phyloP scores from a whole-genome alignment of 2,888 invertebrate species.

The Nesidiocoris tenuis region DNA sequence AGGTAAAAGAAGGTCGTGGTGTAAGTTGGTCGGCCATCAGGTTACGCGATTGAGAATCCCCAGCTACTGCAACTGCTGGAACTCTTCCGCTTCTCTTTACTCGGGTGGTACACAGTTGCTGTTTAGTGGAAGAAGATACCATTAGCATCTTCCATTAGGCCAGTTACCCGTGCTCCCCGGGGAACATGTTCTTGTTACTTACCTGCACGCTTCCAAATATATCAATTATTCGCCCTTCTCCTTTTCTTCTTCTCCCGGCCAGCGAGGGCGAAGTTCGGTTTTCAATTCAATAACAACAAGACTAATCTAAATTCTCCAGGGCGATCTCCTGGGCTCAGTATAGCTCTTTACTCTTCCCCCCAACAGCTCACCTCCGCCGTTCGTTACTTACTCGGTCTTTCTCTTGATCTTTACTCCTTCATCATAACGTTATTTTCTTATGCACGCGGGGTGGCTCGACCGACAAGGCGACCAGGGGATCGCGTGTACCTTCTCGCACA shows the following conservation, averaged over 20 bases:
- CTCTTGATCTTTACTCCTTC: background rate
- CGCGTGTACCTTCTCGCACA: background rate
- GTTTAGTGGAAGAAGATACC: constrained; percentile 2
- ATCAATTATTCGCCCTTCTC: constrained; percentile 8
- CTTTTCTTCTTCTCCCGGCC: too few relatives aligned
- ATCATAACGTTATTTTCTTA: background rate
- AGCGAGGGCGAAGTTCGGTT: too few relatives aligned
- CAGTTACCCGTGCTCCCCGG: constrained; percentile 21
- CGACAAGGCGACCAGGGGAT: too few relatives aligned
- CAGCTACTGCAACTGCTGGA: background rate
- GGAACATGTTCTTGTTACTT: constrained; percentile 19
- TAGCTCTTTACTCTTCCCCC: too few relatives aligned
- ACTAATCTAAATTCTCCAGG: background rate
- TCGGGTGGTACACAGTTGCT: background rate
- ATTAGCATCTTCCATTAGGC: constrained; percentile 35
- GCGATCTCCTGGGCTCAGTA: background rate
- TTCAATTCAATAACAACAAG: constrained; percentile 30
- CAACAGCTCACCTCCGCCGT: background rate
- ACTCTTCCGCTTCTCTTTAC: background rate
- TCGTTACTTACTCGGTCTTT: background rate
- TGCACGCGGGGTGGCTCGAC: background rate
- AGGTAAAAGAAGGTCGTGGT: background rate
- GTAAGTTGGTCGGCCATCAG: constrained; percentile 8
- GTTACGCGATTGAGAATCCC: background rate
- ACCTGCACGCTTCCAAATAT: constrained; percentile 34